Evolutionary conservation across 2,113 vertebrate species (phyloP), one percentile per base, ranked within the genome.

Genomic region (Oenanthe melanoleuca): DNA sequence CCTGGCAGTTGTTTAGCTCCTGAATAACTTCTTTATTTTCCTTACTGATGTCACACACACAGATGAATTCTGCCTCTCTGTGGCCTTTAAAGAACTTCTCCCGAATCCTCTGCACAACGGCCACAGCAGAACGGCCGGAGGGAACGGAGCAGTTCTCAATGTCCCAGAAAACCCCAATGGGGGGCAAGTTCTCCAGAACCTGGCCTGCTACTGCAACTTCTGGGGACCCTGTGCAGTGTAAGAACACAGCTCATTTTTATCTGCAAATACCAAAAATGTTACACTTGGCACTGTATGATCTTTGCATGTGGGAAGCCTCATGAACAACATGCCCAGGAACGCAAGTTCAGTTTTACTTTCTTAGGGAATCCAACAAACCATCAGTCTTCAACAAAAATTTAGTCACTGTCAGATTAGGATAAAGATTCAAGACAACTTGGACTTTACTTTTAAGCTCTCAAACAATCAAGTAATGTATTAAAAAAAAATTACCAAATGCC

Each of bases 1-100:
- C 99, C 99, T 99, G 99, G 97, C 99, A 99, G 97, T 99, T 99
- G 97, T 99, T 99, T 61, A 99, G 98, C 92, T 99, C 99, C 96
- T 99, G 99, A 97, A 99, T 99, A 90, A 99, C 99, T 92, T 99
- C 99, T 97, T 99, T 99, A 96, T 98, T 99, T 97, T 99, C 99
- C 94, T 99, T 99, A 97, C 99, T 99, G 85, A 99, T 99, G 93
- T 99, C 99, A 95, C 99, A 99, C 29, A 99, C 99, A 11, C 99
- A 99, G 90, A 99, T 99, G 96, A 99, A 99, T 88, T 99, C 99
- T 22, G 99, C 99, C 93, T 99, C 99, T 31, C 99, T 98, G 96
- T 99, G 99, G 40, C 99, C 99, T 97, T 98, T 98, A 84, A 99
- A 99, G 95, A 99, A 99, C 31, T 98, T 98, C 52, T 98, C 98